Base-by-base conservation (phyloP, 2,888 invertebrate genomes). In the Tetranychus truncatus region DNA sequence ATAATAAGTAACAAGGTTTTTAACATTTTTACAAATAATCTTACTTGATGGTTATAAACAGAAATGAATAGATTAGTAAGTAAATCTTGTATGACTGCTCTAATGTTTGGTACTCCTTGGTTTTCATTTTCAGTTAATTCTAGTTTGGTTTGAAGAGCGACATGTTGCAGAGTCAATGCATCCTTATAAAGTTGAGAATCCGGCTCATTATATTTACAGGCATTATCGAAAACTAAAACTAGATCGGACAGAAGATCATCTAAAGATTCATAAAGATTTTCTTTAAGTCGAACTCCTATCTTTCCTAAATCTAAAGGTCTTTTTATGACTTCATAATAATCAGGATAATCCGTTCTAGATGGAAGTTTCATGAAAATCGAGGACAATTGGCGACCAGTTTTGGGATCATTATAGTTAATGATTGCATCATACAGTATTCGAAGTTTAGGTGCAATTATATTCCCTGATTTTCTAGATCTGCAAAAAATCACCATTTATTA, bases 121-220 rank as follows among this genome's bases (percentile, higher is more conserved):
- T 82, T 90, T 76, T 89, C 80, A 74, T 83, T 89, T 80, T 90
- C 89, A 77, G 89, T 88, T 75, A 97, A 83, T 82, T 92, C 88
- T 80, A 92, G 87, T 81, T 95, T 95, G 77, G 93, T 92, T 85
- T 96, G 84, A 78, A 96, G 85, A 76, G 94, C 91, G 74, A 96
- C 87, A 78, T 93, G 87, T 84, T 97, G 96, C 80, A 99, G 83
- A 44, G 92, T 89, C 79, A 97, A 85, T 0, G 96, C 95, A 83
- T 97, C 96, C 87, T 95, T 95, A 82, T 95, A 96, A 78, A 96
- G 93, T 83, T 93, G 92, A 0, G 95, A 95, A 81, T 95, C 95
- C 0, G 96, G 95, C 81, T 96, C 96, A 82, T 96, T 96, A 81
- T 93, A 96, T 82, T 92, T 94, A 85, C 94, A 95, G 1, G 96